Evolutionary conservation across 2,888 invertebrate genomes (phyloP).

Genomic region (Thymelicus sylvestris): DNA sequence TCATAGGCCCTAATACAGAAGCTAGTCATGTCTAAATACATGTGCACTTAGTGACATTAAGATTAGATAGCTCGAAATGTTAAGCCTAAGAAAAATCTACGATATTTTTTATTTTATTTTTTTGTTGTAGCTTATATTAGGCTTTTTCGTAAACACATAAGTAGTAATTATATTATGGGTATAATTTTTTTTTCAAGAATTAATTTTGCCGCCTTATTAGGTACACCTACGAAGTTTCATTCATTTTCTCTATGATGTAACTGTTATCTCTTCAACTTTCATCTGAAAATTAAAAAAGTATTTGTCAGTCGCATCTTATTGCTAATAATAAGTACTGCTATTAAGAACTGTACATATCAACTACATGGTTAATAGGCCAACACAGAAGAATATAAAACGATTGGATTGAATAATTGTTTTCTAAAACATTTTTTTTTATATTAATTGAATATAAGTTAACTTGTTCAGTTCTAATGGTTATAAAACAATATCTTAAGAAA

Average conservation of each 20-base stretch:
- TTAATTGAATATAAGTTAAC: too few species aligned
- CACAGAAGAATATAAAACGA: too few species aligned
- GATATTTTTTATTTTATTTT: slow-evolving; percentile 66
- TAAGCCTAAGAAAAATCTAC: slow-evolving; percentile 80
- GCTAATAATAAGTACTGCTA: too few species aligned
- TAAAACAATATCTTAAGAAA: too few species aligned
- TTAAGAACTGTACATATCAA: too few species aligned
- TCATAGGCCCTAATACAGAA: slow-evolving; percentile 48
- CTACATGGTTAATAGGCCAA: too few species aligned
- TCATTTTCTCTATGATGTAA: slow-evolving; percentile 75
- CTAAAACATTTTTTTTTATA: too few species aligned
- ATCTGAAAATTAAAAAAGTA: slow-evolving; percentile 67
- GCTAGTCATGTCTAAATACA: slow-evolving; percentile 74
- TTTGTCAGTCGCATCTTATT: background rate
- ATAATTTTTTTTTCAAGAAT: slow-evolving; percentile 70
- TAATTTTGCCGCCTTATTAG: slow-evolving; percentile 76
- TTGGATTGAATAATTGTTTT: too few species aligned
- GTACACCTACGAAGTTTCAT: slow-evolving; percentile 81
- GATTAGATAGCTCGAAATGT: slow-evolving; percentile 77
- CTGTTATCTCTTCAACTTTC: slow-evolving; percentile 82
- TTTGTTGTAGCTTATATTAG: slow-evolving; percentile 79
- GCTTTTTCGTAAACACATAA: slow-evolving; percentile 77
- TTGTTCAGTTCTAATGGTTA: too few species aligned
- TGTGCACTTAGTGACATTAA: slow-evolving; percentile 79
- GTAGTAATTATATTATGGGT: slow-evolving; percentile 71